Evolutionary conservation across 2,888 invertebrate genomes (phyloP).

Genomic region (Yponomeuta plumbellus): DNA sequence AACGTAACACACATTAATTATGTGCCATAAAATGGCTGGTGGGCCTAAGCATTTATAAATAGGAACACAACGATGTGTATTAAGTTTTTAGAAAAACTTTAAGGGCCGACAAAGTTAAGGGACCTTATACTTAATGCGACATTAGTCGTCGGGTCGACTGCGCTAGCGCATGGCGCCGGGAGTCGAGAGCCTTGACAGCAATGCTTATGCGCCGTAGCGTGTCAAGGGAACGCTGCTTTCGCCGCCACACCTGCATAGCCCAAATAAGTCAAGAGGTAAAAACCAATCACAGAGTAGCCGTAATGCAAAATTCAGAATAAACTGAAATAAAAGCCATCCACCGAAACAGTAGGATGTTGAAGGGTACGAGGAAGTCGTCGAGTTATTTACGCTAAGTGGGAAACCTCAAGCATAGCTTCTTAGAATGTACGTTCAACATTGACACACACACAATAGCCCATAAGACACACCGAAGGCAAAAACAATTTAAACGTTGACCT

Average conservation of each 20-base stretch:
- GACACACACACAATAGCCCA: conserved; percentile 53
- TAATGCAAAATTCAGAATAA: conserved; percentile 29
- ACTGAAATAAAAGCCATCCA: conserved; percentile 1
- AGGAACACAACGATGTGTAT: neutral
- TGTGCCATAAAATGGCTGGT: neutral
- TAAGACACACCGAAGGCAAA: conserved; percentile 52
- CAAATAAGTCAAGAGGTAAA: conserved; percentile 31
- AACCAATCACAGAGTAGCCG: conserved; percentile 18
- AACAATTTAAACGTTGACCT: conserved; percentile 52
- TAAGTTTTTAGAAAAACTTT: neutral
- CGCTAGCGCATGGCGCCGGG: conserved; percentile 22
- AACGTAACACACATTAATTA: neutral
- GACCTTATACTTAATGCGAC: neutral
- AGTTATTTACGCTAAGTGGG: conserved; percentile 28
- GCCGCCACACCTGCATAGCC: conserved; percentile 64
- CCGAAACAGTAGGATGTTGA: conserved; percentile 8
- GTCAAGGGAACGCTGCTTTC: conserved; percentile 76
- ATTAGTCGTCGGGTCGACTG: conserved; percentile 6
- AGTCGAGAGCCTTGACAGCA: conserved; percentile 68
- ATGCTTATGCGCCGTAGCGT: conserved; percentile 73
- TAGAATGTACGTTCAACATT: conserved; percentile 49
- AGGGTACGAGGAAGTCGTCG: conserved; percentile 9
- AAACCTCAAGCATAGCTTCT: conserved; percentile 33
- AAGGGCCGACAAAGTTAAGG: conserved; percentile 1
- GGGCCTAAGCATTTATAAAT: neutral